Evolutionary conservation across 2,113 vertebrate species (phyloP), one percentile per base, ranked within the genome.

Genomic region (Vulpes vulpes): DNA sequence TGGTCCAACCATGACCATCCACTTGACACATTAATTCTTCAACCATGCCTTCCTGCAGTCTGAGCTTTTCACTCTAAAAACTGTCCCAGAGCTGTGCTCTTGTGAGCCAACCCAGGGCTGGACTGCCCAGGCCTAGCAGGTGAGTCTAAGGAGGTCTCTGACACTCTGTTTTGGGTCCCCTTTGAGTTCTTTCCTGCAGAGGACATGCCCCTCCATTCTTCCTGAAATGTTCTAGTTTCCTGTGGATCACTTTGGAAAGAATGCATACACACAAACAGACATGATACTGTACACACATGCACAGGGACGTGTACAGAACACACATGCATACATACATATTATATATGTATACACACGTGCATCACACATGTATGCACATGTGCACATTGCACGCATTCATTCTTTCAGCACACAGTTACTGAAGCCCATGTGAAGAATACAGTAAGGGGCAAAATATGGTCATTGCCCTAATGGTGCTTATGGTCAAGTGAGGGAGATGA

Each of bases 271-370:
- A 38, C 43, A n/a, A 22, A 43, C 8, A 16, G 6, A 32, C 43
- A 0, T 43, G 43, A 43, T 43, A 43, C 43, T 43, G 43, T 23
- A 12, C 38, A 59, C 4, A 30, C 32, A n/a, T 23, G 23, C 17
- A 16, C 3, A 32, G 51, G 25, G 17, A 60, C 4, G 0, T 35
- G 20, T 9, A 25, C 14, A 71, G 8, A 10, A 57, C 14, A 23
- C 57, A n/a, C 2, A 23, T n/a, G 8, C 17, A 25, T 22, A 59
- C 27, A 17, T 0, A 0, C 19, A 71, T 8, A 51, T 38, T 11
- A 71, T 22, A 71, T 38, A 22, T 23, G 3, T 22, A 20, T 8
- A 2, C 83, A 22, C n/a, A 35, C 38, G 0, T 7, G 11, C 3
- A 20, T 8, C 32, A 38, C 71, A 43, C 4, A 12, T 11, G 0